Conservation (phyloP, 2,888 invertebrate species). For the Microplitis manilae region DNA sequence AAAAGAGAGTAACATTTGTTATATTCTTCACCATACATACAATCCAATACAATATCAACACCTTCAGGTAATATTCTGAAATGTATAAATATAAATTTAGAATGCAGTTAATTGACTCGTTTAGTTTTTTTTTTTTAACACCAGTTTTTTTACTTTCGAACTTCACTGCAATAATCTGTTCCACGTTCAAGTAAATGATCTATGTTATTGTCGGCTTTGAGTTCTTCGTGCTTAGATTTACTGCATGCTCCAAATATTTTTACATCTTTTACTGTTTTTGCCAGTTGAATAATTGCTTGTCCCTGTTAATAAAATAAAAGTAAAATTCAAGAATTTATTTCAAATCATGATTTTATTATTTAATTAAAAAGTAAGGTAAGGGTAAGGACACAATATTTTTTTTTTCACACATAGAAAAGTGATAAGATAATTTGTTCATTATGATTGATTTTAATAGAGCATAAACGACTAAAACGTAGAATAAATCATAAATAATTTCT, state of each 20-base stretch:
- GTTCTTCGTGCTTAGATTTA: conserved; percentile 87
- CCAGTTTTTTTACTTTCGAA: conserved; percentile 79
- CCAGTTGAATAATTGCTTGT: conserved; percentile 87
- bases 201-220: conserved; percentile 80
- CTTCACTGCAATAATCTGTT: conserved; percentile 87
- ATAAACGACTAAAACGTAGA: too few relatives aligned
- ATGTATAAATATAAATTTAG: conserved; percentile 43
- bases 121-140: not conserved
- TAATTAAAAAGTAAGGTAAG: not conserved
- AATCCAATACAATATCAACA: conserved; percentile 89
- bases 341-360: not conserved
- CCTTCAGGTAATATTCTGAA: conserved; percentile 82
- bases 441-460: too few relatives aligned
- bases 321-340: not conserved
- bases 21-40: conserved; percentile 90
- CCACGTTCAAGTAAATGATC: conserved; percentile 87
- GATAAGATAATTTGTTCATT: too few relatives aligned
- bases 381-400: too few relatives aligned
- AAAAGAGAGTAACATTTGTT: conserved; percentile 87
- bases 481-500: too few relatives aligned
- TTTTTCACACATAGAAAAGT: too few relatives aligned
- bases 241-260: conserved; percentile 90
- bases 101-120: not conserved
- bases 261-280: conserved; percentile 85
- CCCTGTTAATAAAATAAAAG: conserved; percentile 74